Base-by-base conservation (phyloP, 2,888 invertebrate genomes). In the Gasteruption jaculator region DNA sequence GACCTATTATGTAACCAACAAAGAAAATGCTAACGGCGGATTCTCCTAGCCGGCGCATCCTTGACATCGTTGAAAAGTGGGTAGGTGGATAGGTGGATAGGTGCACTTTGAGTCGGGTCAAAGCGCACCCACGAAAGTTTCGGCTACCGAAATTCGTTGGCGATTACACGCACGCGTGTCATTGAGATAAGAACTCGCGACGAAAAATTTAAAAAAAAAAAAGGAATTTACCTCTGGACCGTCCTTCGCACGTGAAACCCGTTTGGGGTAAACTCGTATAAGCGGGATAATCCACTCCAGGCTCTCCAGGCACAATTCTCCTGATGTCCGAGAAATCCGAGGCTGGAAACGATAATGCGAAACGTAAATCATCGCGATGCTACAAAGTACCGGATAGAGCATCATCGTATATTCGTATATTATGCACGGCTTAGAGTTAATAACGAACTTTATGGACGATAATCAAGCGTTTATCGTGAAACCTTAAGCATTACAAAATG, bases 241-340 rank as follows among this genome's bases (percentile, higher is more conserved):
- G 76, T 26, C 76, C 79, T 46, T 77, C 74, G 57, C 83, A 83
- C 1, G 77, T 74, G 58, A 83, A 83, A 14, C 74, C 69, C 1
- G 82, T 83, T 45, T 75, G 72, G 1, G 82, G 82, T 53, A 82
- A 76, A 16, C 65, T 66, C 32, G 74, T 73, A 20, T 78, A 75
- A 14, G 79, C 77, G 1, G 82, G 82, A 60, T 83, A 84, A 65
- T 83, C 83, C 29, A 71, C 70, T 11, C 81, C 81, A 1, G 83
- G 83, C 54, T 81, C 78, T 0, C 83, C 83, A 5, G 82, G 83
- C 32, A 83, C 80, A 12, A 81, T 77, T 35, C 77, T 74, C 39
- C 80, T 71, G 49, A 82, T 78, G 61, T 81, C 78, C 72, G 79
- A 76, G 29, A 67, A 58, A 45, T 65, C 70, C 59, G 57, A 15